These are phyloP conservation scores for Oryzaephilus surinamensis DNA, from an alignment of 1,140 invertebrate species.

Conservation along the genomic window DNA sequence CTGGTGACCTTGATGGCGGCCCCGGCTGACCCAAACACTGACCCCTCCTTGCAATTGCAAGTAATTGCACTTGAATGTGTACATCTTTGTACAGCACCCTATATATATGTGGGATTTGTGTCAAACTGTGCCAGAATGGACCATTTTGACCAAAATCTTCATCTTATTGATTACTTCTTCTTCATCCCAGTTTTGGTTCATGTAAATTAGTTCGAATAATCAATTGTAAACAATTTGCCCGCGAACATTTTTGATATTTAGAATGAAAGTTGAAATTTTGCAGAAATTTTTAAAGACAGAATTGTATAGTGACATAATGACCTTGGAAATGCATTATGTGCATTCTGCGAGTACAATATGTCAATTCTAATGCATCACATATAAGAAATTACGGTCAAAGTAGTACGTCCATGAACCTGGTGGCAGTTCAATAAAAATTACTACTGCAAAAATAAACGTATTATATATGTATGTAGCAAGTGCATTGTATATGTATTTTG, in stretches of 20 bases:
- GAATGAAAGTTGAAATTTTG: too few species aligned
- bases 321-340: conserved; percentile 1
- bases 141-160: not conserved
- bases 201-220: not conserved
- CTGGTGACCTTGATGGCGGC: conserved; percentile 16
- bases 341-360: conserved; percentile 8
- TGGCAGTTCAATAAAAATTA: conserved; percentile 10
- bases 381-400: conserved; percentile 11
- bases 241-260: too few species aligned
- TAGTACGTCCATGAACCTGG: conserved; percentile 11
- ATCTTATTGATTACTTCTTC: not conserved
- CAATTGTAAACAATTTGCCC: not conserved
- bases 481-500: conserved; percentile 10
- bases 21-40: conserved; percentile 18
- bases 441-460: conserved; percentile 8
- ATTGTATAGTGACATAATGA: too few species aligned
- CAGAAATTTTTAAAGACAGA: too few species aligned
- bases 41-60: conserved; percentile 18
- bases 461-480: conserved; percentile 5
- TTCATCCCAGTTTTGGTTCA: not conserved
- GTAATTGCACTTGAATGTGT: conserved; percentile 16
- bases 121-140: not conserved
- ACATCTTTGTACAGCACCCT: conserved; percentile 8
- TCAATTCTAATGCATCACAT: conserved; percentile 10
- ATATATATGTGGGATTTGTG: not conserved